These are phyloP conservation scores for Dipodomys merriami DNA, from an alignment of 2,113 vertebrate species.

Conservation along the genomic window DNA sequence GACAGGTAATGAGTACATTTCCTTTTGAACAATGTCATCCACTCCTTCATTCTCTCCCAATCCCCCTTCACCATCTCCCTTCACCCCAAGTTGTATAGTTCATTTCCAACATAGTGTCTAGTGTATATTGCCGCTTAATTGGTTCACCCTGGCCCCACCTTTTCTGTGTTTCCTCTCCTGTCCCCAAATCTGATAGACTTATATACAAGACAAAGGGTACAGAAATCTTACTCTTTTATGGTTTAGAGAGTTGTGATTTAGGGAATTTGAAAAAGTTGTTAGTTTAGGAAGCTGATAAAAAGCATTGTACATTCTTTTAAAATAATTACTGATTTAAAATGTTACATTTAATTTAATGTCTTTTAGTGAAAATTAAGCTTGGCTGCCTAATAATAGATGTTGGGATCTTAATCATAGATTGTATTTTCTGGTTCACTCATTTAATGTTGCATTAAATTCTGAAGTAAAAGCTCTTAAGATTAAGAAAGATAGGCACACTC, in stretches of 20 bases:
- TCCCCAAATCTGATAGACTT: too few species aligned
- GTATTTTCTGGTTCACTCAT: constrained; percentile 21
- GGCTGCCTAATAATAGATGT: background rate
- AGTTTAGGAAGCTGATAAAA: background rate
- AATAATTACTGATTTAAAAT: background rate
- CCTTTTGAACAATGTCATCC: too few species aligned
- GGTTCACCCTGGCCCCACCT: too few species aligned
- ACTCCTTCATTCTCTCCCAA: too few species aligned
- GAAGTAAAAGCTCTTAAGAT: background rate
- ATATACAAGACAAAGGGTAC: too few species aligned
- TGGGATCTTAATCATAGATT: constrained; percentile 14
- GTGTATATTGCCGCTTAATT: too few species aligned
- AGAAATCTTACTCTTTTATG: background rate
- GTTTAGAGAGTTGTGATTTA: constrained; percentile 19
- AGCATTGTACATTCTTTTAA: background rate
- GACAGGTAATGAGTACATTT: too few species aligned
- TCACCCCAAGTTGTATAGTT: too few species aligned
- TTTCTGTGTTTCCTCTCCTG: too few species aligned
- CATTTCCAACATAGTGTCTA: too few species aligned
- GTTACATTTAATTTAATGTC: constrained; percentile 37
- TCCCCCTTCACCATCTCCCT: too few species aligned
- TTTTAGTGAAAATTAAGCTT: constrained; percentile 39
- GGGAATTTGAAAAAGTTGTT: background rate
- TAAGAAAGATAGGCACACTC: constrained; percentile 12
- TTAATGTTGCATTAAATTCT: background rate